Base-by-base conservation (phyloP, 2,888 invertebrate genomes). In the Sicus ferrugineus region DNA sequence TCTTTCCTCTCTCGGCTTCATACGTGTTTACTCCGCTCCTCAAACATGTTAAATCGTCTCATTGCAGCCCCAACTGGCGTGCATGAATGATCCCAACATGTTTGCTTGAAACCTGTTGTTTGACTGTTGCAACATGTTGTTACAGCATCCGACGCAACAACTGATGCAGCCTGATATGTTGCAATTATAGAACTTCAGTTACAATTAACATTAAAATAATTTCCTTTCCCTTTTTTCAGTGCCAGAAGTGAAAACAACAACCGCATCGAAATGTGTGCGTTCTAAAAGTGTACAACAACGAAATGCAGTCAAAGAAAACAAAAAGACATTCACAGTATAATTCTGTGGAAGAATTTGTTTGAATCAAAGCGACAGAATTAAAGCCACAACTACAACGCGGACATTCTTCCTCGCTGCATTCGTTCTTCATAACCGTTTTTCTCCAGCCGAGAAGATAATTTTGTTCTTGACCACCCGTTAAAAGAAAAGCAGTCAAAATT, bases 401-500 rank as follows among this genome's bases (percentile, higher is more conserved):
- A 61, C 62, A 68, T 61, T 56, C 69, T 67, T 65, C 68, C 67
- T 7, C 23, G 16, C 21, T 28, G 14, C 2, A 16, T 30, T 26
- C 28, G 5, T 54, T 23, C 16, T 3, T 52, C n/a, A 19, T 19
- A 9, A 46, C 19, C 26, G 23, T 23, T 14, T 28, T 54, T 26
- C 11, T 54, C 23, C 21, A 23, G 23, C 34, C 61, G 38, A 65
- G 16, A 7, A 30, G 56, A 62, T 38, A 50, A 54, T 23, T 67
- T 74, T 70, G 63, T 70, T 62, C 70, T 69, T 73, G 68, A 66
- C 48, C 50, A 63, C 68, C 63, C 38, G 74, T 70, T 72, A 73
- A 50, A 52, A 68, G 34, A 69, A 73, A 72, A 72, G 50, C 71
- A 67, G 72, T 74, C 77, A 77, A 77, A 76, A 77, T 77, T 76